Percentiles rank a stretch among this genome's conserved stretches.
Conservation (phyloP, 2,113 vertebrate genomes). For the Polyodon spathula region DNA sequence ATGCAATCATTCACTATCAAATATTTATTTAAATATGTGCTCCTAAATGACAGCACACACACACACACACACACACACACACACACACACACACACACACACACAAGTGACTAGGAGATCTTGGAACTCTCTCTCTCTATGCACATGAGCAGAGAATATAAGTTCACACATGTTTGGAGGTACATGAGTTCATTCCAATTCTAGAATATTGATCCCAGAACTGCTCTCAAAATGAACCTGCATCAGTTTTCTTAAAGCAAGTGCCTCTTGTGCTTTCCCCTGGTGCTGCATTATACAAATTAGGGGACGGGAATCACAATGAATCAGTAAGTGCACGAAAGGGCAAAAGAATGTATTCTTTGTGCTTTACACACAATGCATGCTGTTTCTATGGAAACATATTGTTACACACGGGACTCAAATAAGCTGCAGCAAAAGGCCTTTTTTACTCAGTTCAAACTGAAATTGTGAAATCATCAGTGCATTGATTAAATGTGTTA, state of each 20-base stretch:
- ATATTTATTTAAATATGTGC: too few species aligned
- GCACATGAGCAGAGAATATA: too few species aligned
- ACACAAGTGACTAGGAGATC: too few species aligned
- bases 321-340: constrained; percentile 25
- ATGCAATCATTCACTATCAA: too few species aligned
- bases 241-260: background rate
- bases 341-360: constrained; percentile 33
- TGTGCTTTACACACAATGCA: constrained; percentile 29
- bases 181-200: too few species aligned
- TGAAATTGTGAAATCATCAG: constrained; percentile 14
- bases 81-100: too few species aligned
- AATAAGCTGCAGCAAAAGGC: constrained; percentile 27
- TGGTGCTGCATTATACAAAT: constrained; percentile 8
- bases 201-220: too few species aligned
- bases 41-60: too few species aligned
- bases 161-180: too few species aligned
- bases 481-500: too few species aligned
- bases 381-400: constrained; percentile 36
- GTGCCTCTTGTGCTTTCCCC: background rate
- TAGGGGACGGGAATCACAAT: background rate
- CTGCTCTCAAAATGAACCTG: background rate
- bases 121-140: too few species aligned
- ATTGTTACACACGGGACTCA: constrained; percentile 28
- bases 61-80: too few species aligned
- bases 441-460: constrained; percentile 18